Evolutionary conservation across 1,140 invertebrate genomes (phyloP).

Genomic region (Ips typographus): DNA sequence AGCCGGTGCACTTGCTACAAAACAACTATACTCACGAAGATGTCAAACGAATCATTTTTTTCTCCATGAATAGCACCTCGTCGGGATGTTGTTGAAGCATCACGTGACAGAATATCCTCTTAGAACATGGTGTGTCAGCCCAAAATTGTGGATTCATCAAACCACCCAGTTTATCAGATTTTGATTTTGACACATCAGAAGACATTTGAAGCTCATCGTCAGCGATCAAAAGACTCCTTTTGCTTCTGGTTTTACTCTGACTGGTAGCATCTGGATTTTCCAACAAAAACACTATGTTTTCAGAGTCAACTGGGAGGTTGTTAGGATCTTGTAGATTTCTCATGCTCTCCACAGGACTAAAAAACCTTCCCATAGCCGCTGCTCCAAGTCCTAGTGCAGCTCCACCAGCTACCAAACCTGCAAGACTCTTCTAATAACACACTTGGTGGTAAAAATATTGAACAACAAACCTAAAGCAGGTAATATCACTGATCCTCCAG

Average conservation of each 20-base stretch:
- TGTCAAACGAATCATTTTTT: constrained; percentile 71
- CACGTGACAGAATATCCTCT: constrained; percentile 73
- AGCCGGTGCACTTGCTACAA: constrained; percentile 17
- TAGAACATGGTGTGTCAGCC: constrained; percentile 73
- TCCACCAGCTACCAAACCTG: constrained; percentile 72
- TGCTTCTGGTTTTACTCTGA: neutral
- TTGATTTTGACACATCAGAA: constrained; percentile 42
- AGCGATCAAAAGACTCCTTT: constrained; percentile 50
- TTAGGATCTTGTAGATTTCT: constrained; percentile 55
- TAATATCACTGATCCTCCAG: constrained; percentile 62
- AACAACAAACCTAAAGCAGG: constrained; percentile 58
- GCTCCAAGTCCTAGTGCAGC: constrained; percentile 76
- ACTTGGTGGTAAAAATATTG: neutral
- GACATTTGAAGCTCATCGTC: constrained; percentile 49
- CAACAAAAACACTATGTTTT: constrained; percentile 47
- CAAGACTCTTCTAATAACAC: neutral
- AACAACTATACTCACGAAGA: constrained; percentile 63
- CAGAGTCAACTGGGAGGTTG: constrained; percentile 44
- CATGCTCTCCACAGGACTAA: constrained; percentile 60
- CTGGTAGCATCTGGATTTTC: constrained; percentile 33
- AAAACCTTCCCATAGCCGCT: constrained; percentile 70
- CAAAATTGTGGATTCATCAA: constrained; percentile 62
- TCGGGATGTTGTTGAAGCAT: constrained; percentile 66
- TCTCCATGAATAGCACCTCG: constrained; percentile 71
- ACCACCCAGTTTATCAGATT: constrained; percentile 35